Percentiles rank a stretch among this genome's conserved stretches.
phyloP scores from a whole-genome alignment of 2,113 vertebrate species.

The Nothocercus nigrocapillus region DNA sequence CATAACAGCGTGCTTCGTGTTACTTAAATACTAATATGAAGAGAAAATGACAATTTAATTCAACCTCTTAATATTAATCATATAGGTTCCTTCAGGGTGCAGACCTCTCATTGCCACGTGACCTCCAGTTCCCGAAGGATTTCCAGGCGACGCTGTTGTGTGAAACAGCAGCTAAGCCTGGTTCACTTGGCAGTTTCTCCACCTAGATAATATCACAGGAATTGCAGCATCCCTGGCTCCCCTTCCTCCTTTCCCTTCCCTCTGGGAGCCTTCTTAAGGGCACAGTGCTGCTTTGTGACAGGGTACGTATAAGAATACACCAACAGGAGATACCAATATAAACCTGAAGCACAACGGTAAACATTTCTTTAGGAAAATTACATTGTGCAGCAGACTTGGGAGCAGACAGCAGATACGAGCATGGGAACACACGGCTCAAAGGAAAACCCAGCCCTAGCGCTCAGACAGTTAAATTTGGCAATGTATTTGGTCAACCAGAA shows the following conservation, averaged over 20 bases:
- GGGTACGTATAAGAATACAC: neutral
- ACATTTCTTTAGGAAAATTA: neutral
- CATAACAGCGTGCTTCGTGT: neutral
- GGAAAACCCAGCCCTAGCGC: neutral
- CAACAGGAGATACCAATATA: constrained; percentile 12
- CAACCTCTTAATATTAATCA: neutral
- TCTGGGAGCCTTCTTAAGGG: neutral
- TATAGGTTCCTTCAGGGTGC: neutral
- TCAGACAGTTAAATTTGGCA: neutral
- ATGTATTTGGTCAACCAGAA: neutral
- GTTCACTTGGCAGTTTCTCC: neutral
- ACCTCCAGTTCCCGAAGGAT: neutral
- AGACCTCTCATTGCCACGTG: neutral
- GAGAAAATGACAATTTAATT: neutral
- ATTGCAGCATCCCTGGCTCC: neutral
- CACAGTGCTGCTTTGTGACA: neutral
- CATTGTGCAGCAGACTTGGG: constrained; percentile 32
- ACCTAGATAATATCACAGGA: neutral
- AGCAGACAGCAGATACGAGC: constrained; percentile 32
- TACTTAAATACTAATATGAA: neutral
- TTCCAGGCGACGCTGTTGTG: rapidly evolving
- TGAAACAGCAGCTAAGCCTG: neutral
- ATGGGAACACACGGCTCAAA: neutral
- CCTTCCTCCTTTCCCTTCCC: neutral
- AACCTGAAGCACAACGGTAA: constrained; percentile 1